Conservation (phyloP, 2,797 vertebrate genomes). For the Pseudochromis fuscus region DNA sequence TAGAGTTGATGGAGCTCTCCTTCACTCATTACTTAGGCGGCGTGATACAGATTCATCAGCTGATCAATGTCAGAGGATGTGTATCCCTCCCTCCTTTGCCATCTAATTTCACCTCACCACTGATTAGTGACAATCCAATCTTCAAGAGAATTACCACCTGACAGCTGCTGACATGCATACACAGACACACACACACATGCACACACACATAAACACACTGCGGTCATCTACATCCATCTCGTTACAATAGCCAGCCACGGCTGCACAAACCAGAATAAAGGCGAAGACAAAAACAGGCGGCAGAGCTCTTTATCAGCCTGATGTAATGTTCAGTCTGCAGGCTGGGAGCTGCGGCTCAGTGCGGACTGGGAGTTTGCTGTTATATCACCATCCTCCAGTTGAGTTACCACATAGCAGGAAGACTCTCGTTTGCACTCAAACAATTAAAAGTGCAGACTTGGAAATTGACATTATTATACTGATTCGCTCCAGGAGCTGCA, state of each 20-base stretch:
- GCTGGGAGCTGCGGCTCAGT: conserved; percentile 42
- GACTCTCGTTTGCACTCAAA: conserved; percentile 56
- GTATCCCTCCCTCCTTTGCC: conserved; percentile 8
- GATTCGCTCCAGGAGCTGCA: conserved; percentile 65
- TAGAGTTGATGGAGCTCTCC: conserved; percentile 10
- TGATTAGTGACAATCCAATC: conserved; percentile 46
- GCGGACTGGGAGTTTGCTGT: conserved; percentile 48
- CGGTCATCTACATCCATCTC: conserved; percentile 49
- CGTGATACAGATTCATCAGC: conserved; percentile 32
- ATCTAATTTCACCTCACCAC: conserved; percentile 23
- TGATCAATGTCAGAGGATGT: conserved; percentile 35
- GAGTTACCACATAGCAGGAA: conserved; percentile 48
- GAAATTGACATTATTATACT: conserved; percentile 66
- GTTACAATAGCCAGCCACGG: conserved; percentile 28
- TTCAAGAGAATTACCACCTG: conserved; percentile 41
- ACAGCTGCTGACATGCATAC: conserved; percentile 29
- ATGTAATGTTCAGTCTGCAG: conserved; percentile 47
- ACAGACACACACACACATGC: conserved; percentile 8
- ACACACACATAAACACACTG: conserved; percentile 13
- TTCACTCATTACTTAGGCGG: conserved; percentile 11
- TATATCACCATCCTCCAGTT: conserved; percentile 53
- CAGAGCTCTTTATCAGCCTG: conserved; percentile 59
- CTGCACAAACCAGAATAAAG: conserved; percentile 44
- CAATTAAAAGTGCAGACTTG: conserved; percentile 74
- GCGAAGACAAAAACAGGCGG: conserved; percentile 48